Conservation (phyloP, 2,888 invertebrate species). For the Ypsolopha sequella region DNA sequence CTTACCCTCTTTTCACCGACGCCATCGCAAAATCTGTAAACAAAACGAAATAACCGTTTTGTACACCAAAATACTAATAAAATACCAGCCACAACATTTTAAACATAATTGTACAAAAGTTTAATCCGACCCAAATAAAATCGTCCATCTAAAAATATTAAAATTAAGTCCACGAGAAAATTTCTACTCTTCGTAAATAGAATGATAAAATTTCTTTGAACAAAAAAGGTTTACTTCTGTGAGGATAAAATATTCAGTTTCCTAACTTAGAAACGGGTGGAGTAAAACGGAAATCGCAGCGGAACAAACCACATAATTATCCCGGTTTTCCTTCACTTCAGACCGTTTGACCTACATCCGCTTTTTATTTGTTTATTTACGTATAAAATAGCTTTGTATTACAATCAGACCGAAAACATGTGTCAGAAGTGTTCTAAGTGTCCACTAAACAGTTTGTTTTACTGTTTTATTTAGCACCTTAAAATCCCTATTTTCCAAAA, state of each 20-base stretch:
- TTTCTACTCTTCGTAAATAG: background rate
- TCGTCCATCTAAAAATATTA: background rate
- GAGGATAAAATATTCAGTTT: slow-evolving; percentile 11
- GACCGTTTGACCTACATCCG: background rate
- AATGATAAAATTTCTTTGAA: slow-evolving; percentile 5
- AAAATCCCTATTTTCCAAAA: too few relatives aligned
- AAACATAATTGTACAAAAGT: background rate
- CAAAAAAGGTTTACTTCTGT: slow-evolving; percentile 8
- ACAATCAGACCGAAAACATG: too few relatives aligned
- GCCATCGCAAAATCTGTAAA: too few relatives aligned
- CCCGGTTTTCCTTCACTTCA: background rate
- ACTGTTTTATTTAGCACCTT: too few relatives aligned
- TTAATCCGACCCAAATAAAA: background rate
- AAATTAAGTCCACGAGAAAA: background rate
- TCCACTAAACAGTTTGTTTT: too few relatives aligned
- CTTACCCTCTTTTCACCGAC: too few relatives aligned
- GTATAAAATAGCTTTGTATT: too few relatives aligned
- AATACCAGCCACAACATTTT: background rate
- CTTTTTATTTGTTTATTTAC: background rate
- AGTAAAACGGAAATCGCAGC: slow-evolving; percentile 7
- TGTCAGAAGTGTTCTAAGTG: too few relatives aligned
- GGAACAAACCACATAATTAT: slow-evolving; percentile 6
- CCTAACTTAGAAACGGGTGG: slow-evolving; percentile 7
- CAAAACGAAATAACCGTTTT: too few relatives aligned
- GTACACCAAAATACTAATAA: too few relatives aligned